These are phyloP conservation scores for Dolichallabes microphthalmus DNA, from an alignment of 2,113 vertebrate genomes.

Conservation along the genomic window DNA sequence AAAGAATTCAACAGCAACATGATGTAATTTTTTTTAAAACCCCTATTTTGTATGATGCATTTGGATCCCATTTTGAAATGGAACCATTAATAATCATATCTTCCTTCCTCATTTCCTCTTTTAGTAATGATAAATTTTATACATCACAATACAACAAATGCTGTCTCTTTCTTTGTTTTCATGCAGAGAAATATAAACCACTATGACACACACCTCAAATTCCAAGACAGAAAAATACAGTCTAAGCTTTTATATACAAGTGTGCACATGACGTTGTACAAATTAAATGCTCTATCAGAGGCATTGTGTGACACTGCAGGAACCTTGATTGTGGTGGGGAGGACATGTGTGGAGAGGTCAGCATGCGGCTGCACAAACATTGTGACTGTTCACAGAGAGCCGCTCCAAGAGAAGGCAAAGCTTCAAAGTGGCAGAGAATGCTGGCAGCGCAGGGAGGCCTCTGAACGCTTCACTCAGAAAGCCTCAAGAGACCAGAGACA, in stretches of 20 bases:
- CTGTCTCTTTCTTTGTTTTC: not conserved
- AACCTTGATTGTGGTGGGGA: slow-evolving; percentile 7
- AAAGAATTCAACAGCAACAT: not conserved
- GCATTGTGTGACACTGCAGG: slow-evolving; percentile 6
- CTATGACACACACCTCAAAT: not conserved
- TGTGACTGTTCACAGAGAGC: slow-evolving; percentile 42
- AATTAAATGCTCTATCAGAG: not conserved
- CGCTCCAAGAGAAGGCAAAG: slow-evolving; percentile 37
- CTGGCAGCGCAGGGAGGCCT: slow-evolving; percentile 38
- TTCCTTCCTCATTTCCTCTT: not conserved
- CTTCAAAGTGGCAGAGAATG: slow-evolving; percentile 57
- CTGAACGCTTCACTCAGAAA: slow-evolving; percentile 51
- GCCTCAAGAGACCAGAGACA: slow-evolving; percentile 44
- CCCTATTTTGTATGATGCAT: not conserved
- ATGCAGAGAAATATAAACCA: not conserved
- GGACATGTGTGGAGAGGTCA: slow-evolving; percentile 39
- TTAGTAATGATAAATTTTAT: not conserved
- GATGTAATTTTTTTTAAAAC: not conserved
- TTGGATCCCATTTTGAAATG: not conserved
- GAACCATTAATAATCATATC: not conserved
- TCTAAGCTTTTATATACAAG: slow-evolving; percentile 1
- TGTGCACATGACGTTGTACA: slow-evolving; percentile 4
- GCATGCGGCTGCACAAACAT: slow-evolving; percentile 40
- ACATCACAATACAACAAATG: not conserved
- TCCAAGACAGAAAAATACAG: not conserved